Evolutionary conservation across 2,113 vertebrate species (phyloP), one percentile per base, ranked within the genome.

Genomic region (Lasiurus borealis): DNA sequence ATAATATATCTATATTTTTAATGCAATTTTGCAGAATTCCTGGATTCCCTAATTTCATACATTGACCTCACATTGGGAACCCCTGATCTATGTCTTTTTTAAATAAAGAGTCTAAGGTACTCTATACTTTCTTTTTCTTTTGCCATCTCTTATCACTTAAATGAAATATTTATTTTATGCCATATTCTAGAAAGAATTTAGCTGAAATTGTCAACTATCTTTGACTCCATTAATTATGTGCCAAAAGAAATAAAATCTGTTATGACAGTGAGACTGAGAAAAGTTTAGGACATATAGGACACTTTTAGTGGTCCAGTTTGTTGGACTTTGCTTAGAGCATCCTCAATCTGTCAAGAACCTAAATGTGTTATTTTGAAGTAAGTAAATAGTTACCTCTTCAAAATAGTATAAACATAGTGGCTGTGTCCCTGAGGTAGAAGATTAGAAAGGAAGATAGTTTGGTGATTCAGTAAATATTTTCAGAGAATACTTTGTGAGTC

Each of bases 281-380:
- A 85, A 75, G 18, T 54, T 82, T 87, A 40, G 40, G 52, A 89
- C 36, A 3, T 76, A 57, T 54, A 27, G 6, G 15, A 46, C 12
- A 88, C 23, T 66, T 87, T 86, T 81, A 89, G 13, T 76, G 31
- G 2, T 93, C 34, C 77, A 0, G 10, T 82, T 85, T 71, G 31
- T 73, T 96, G 62, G 18, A 36, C 44, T 90, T 95, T 59, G 9
- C 50, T 29, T 82, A 88, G 6, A 91, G 14, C 11, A 82, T 18
- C 25, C 8, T 94, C 12, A 57, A 0, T 88, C 21, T 95, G 86
- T 83, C 40, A 82, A 23, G 54, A 95, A 64, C 14, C 34, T 90
- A 69, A 88, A 14, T 85, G 6, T 44, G 50, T 21, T 95, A 62
- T 73, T 88, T 96, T 96, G 71, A 91, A 92, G 75, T 82, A 36